A percentile compares a stretch with the other conserved stretches of the same genome.
Evolutionary conservation across 2,797 vertebrate species (phyloP).

Genomic region (Glyptemys insculpta): DNA sequence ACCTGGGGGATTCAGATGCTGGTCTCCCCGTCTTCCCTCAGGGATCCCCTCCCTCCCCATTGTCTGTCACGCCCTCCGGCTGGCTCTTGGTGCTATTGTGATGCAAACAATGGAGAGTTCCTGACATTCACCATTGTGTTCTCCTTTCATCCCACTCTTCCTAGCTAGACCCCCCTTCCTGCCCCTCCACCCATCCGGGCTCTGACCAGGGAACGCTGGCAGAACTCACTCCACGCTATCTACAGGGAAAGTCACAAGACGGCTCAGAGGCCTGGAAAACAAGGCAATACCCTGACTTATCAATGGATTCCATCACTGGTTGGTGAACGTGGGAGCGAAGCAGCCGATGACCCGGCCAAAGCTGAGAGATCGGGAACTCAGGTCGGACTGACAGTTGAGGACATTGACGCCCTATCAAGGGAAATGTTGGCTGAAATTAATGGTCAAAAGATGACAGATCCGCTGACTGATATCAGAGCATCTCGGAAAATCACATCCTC

Average conservation of each 20-base stretch:
- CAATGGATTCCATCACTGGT: neutral
- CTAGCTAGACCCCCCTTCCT: neutral
- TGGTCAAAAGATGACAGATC: neutral
- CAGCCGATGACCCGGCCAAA: neutral
- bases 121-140: neutral
- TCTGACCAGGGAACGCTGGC: neutral
- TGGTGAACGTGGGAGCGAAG: neutral
- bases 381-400: neutral
- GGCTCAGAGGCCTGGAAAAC: neutral
- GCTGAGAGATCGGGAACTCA: neutral
- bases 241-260: neutral
- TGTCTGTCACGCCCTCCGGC: neutral
- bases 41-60: neutral
- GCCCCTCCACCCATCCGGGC: neutral
- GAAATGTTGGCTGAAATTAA: neutral
- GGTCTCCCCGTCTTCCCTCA: neutral
- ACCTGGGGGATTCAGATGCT: neutral
- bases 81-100: neutral
- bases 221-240: neutral
- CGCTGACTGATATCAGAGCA: neutral
- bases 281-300: neutral
- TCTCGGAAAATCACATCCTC: neutral
- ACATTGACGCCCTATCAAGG: neutral
- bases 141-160: neutral
- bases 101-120: neutral